A percentile compares a stretch with the other conserved stretches of the same genome.
These are phyloP conservation scores for Melipona quadrifasciata DNA, from an alignment of 1,140 invertebrate genomes.

Conservation along the genomic window DNA sequence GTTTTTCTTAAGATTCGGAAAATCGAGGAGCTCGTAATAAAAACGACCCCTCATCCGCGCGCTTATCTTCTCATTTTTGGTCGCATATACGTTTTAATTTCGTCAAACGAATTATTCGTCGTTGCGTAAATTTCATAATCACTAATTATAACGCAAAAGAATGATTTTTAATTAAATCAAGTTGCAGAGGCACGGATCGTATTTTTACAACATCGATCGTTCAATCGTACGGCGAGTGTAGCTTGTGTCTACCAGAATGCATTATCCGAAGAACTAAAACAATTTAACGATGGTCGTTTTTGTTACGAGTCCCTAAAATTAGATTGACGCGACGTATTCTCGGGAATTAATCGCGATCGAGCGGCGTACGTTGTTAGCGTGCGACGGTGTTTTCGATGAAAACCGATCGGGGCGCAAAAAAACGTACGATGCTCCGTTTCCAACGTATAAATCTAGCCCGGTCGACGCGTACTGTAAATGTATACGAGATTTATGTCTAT, in stretches of 20 bases:
- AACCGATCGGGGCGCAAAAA: constrained; percentile 7
- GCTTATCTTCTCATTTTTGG: not conserved
- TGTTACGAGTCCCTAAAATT: not conserved
- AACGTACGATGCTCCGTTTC: constrained; percentile 22
- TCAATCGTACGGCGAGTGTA: not conserved
- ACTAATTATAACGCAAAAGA: too few species aligned
- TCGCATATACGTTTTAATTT: not conserved
- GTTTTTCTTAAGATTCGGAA: not conserved
- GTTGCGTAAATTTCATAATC: too few species aligned
- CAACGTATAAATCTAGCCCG: constrained; percentile 62
- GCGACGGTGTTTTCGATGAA: constrained; percentile 22
- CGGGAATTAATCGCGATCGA: constrained; percentile 4
- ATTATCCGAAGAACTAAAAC: not conserved
- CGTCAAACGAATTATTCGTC: not conserved
- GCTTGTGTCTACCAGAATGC: not conserved
- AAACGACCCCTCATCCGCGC: not conserved
- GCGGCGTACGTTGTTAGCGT: not conserved
- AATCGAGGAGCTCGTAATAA: not conserved
- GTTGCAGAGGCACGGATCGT: too few species aligned
- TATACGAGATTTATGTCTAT: constrained; percentile 43
- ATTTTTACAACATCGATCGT: too few species aligned
- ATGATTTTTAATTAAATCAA: not conserved
- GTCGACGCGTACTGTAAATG: constrained; percentile 51
- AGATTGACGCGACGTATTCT: not conserved
- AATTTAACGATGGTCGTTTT: not conserved